A percentile compares a stretch with the other conserved stretches of the same genome.
Evolutionary conservation across 2,888 invertebrate species (phyloP).

Genomic region (Phania funesta): DNA sequence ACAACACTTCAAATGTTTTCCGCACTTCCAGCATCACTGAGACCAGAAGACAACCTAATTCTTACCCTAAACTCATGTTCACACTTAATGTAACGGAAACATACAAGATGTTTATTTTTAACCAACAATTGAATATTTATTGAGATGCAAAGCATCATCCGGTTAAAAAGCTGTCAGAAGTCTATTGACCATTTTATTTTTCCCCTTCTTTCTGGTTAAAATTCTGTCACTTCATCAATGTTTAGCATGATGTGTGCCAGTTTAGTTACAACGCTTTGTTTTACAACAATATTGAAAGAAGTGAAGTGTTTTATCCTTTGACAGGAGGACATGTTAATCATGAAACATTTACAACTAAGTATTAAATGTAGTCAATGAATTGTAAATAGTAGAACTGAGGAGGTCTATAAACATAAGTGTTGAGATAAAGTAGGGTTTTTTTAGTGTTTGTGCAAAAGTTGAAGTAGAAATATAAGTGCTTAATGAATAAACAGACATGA

Average conservation of each 20-base stretch:
- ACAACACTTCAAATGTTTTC: slow-evolving; percentile 45
- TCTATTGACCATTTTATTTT: slow-evolving; percentile 45
- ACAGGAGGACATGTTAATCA: slow-evolving; percentile 35
- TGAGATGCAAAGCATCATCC: slow-evolving; percentile 51
- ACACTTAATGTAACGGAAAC: slow-evolving; percentile 55
- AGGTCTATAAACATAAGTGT: not conserved
- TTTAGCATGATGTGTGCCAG: slow-evolving; percentile 35
- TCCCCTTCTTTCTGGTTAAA: not conserved
- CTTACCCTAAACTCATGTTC: not conserved
- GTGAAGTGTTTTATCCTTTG: slow-evolving; percentile 34
- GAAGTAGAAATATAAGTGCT: no score
- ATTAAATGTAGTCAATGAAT: slow-evolving; percentile 10
- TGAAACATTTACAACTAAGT: not conserved
- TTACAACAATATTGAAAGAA: slow-evolving; percentile 17
- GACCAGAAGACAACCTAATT: not conserved
- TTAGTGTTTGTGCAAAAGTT: no score
- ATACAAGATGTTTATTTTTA: slow-evolving; percentile 59
- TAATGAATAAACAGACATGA: no score
- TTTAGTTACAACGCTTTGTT: not conserved
- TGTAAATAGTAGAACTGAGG: slow-evolving; percentile 15
- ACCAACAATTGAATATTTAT: slow-evolving; percentile 71
- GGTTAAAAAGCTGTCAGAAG: slow-evolving; percentile 56
- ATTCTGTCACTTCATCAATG: slow-evolving; percentile 29
- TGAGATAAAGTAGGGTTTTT: no score
- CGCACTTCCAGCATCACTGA: slow-evolving; percentile 34